Evolutionary conservation across 2,888 invertebrate genomes (phyloP).

Genomic region (Zele albiditarsus): DNA sequence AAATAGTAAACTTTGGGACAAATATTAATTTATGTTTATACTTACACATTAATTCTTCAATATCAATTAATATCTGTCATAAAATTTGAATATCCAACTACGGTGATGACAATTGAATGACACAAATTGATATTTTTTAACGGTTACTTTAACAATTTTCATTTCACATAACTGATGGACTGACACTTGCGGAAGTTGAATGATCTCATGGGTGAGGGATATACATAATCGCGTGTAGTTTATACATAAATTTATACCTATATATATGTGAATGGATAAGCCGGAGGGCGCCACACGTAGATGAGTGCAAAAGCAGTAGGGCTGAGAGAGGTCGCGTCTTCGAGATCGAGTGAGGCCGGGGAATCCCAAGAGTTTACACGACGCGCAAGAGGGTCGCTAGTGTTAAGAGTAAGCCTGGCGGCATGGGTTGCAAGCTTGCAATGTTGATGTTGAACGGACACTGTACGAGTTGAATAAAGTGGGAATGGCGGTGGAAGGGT

Average conservation of each 20-base stretch:
- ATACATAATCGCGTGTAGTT: constrained; percentile 9
- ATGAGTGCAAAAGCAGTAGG: not conserved
- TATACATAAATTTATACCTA: constrained; percentile 13
- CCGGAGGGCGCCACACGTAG: constrained; percentile 6
- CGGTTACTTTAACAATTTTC: not conserved
- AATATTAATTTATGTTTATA: too few relatives aligned
- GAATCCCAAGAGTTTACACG: constrained; percentile 5
- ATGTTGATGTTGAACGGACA: not conserved
- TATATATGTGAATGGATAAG: constrained; percentile 12
- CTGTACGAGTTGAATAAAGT: not conserved
- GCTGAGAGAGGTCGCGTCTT: constrained; percentile 13
- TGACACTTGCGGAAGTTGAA: constrained; percentile 10
- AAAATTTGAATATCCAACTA: too few relatives aligned
- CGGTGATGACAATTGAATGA: not conserved
- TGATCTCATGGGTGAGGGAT: constrained; percentile 23
- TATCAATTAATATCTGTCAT: too few relatives aligned
- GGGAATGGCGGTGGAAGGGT: not conserved
- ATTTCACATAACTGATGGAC: not conserved
- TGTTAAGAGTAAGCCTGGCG: constrained; percentile 18
- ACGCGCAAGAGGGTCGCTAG: constrained; percentile 2
- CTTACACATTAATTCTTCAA: too few relatives aligned
- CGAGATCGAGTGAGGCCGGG: not conserved
- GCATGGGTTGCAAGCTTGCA: constrained; percentile 7
- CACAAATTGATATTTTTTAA: not conserved
- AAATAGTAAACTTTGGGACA: too few relatives aligned